A percentile compares a stretch with the other conserved stretches of the same genome.
Evolutionary conservation across 2,888 invertebrate genomes (phyloP).

Genomic region (Drosophila dives): DNA sequence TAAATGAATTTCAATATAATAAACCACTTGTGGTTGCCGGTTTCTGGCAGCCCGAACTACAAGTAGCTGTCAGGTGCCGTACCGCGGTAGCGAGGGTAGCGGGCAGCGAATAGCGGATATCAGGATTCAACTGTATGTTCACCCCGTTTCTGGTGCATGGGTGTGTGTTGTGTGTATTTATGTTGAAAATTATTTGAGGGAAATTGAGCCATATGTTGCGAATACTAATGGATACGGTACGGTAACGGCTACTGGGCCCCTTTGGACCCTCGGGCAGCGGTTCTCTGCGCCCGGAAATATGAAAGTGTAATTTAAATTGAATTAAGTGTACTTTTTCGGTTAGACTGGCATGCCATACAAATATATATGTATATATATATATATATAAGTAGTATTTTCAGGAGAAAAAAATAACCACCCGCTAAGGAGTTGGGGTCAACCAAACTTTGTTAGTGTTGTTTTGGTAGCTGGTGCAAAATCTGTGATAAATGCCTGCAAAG

Average conservation of each 20-base stretch:
- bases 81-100: not conserved
- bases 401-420: slow-evolving; percentile 9
- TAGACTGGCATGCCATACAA: slow-evolving; percentile 19
- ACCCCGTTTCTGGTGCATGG: slow-evolving; percentile 16
- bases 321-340: slow-evolving; percentile 76
- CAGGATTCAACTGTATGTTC: slow-evolving; percentile 4
- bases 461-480: slow-evolving; percentile 63
- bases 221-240: slow-evolving; percentile 77
- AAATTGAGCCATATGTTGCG: slow-evolving; percentile 83
- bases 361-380: not conserved
- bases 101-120: not conserved
- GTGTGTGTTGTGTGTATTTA: slow-evolving; percentile 36
- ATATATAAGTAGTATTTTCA: not conserved
- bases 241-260: slow-evolving; percentile 3
- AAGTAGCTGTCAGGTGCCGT: slow-evolving; percentile 22
- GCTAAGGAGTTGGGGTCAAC: not conserved
- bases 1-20: slow-evolving; percentile 82
- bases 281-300: slow-evolving; percentile 69
- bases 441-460: slow-evolving; percentile 29
- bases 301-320: slow-evolving; percentile 83
- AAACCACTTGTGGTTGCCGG: slow-evolving; percentile 82
- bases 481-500: slow-evolving; percentile 75
- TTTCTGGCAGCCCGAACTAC: not conserved
- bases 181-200: slow-evolving; percentile 71
- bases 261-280: slow-evolving; percentile 8